These are phyloP conservation scores for Oophaga pumilio DNA, from an alignment of 2,113 vertebrate species.

Conservation along the genomic window DNA sequence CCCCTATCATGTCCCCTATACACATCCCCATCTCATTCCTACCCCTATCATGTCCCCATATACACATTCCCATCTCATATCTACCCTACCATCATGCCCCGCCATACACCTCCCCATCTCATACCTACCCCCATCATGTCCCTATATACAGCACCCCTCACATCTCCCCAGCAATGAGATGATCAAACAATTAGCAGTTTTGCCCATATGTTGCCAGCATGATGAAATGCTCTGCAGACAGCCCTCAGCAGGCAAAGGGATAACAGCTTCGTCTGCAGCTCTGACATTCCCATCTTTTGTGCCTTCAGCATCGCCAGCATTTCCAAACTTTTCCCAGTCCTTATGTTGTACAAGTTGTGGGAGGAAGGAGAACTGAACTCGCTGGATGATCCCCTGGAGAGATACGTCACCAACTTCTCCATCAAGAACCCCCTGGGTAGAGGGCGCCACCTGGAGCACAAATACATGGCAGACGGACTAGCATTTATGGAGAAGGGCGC, in stretches of 20 bases:
- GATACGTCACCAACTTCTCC: constrained; percentile 77
- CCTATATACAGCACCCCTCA: too few relatives aligned
- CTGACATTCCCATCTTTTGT: too few relatives aligned
- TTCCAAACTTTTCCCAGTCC: constrained; percentile 89
- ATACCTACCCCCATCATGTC: too few relatives aligned
- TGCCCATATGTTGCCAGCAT: neutral
- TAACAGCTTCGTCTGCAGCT: neutral
- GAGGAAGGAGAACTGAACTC: constrained; percentile 83
- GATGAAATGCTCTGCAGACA: neutral
- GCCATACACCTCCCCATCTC: too few relatives aligned
- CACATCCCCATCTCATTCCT: too few relatives aligned
- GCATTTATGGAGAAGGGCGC: constrained; percentile 79
- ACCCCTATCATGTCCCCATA: too few relatives aligned
- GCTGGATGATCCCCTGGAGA: constrained; percentile 85
- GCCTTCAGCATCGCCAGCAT: constrained; percentile 82
- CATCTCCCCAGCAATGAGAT: too few relatives aligned
- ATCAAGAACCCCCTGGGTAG: constrained; percentile 85
- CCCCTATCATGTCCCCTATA: too few relatives aligned
- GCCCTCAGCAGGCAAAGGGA: neutral
- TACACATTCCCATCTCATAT: too few relatives aligned
- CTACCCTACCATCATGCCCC: too few relatives aligned
- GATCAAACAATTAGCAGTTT: too few relatives aligned
- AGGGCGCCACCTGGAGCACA: constrained; percentile 69
- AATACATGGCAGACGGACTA: constrained; percentile 74
- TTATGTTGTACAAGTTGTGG: constrained; percentile 93